These are phyloP conservation scores for Caenorhabditis panamensis DNA, from an alignment of 2,888 invertebrate species.

Conservation along the genomic window DNA sequence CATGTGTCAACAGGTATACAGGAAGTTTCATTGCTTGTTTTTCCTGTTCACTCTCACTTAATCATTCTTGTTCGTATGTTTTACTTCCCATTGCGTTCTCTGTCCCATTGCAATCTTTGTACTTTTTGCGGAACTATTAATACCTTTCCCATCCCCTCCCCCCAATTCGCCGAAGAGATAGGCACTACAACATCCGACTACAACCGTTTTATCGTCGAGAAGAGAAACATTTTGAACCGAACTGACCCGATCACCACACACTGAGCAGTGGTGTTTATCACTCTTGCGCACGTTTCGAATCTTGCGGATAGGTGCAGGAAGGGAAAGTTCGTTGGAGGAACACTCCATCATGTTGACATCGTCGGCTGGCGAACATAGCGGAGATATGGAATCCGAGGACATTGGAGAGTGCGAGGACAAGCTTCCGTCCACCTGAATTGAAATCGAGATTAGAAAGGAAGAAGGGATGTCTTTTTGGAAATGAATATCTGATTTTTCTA, in stretches of 20 bases:
- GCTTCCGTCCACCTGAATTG: conserved; percentile 53
- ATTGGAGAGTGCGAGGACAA: conserved; percentile 58
- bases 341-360: conserved; percentile 53
- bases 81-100: conserved; percentile 14
- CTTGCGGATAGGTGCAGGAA: conserved; percentile 61
- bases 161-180: conserved; percentile 51
- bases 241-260: conserved; percentile 73
- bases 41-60: not conserved
- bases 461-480: not conserved
- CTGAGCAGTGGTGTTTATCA: conserved; percentile 68
- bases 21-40: no score
- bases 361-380: conserved; percentile 43
- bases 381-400: conserved; percentile 57
- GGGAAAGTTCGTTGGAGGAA: conserved; percentile 38
- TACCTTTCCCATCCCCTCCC: conserved; percentile 11
- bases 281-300: conserved; percentile 73
- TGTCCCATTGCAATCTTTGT: conserved; percentile 31
- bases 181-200: not conserved
- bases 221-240: conserved; percentile 31
- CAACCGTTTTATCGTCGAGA: not conserved
- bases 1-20: no score
- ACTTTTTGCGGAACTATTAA: conserved; percentile 34
- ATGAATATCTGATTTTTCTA: no score
- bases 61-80: conserved; percentile 14
- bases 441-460: not conserved